These are phyloP conservation scores for Horisme vitalbata DNA, from an alignment of 2,888 invertebrate species.

Conservation along the genomic window DNA sequence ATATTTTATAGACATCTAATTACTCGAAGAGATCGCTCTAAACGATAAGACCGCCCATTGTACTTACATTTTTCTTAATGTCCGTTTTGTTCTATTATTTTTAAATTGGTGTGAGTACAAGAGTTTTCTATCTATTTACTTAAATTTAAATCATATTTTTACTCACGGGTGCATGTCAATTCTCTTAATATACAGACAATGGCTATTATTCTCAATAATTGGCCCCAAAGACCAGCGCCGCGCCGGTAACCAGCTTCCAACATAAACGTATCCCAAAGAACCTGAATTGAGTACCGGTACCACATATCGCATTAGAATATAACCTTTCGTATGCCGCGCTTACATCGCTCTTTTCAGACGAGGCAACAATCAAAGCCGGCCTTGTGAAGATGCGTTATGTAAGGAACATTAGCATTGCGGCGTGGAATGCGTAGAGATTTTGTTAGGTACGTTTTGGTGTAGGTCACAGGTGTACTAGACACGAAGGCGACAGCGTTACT, in stretches of 20 bases:
- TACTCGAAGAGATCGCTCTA: too few relatives aligned
- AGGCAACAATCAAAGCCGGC: slow-evolving; percentile 16
- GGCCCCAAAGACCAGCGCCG: too few relatives aligned
- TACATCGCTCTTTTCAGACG: slow-evolving; percentile 50
- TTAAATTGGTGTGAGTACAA: too few relatives aligned
- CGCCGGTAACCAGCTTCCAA: slow-evolving; percentile 2
- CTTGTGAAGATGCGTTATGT: slow-evolving; percentile 38
- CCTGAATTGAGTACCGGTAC: slow-evolving; percentile 58
- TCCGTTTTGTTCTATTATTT: too few relatives aligned
- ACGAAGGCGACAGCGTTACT: slow-evolving; percentile 66
- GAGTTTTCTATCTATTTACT: too few relatives aligned
- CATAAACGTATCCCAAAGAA: slow-evolving; percentile 41
- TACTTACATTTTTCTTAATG: too few relatives aligned
- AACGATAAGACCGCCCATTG: too few relatives aligned
- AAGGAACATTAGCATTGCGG: slow-evolving; percentile 32
- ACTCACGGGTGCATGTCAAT: too few relatives aligned
- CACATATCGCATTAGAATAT: slow-evolving; percentile 46
- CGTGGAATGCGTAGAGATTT: slow-evolving; percentile 44
- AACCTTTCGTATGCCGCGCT: slow-evolving; percentile 45
- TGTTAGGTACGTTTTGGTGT: slow-evolving; percentile 51
- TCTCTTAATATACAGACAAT: too few relatives aligned
- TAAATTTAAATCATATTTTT: too few relatives aligned
- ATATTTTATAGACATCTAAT: too few relatives aligned
- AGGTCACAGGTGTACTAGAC: slow-evolving; percentile 70
- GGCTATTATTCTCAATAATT: too few relatives aligned